A percentile compares a stretch with the other conserved stretches of the same genome.
phyloP scores from a whole-genome alignment of 1,140 invertebrate genomes.

The Scylla paramamosain region DNA sequence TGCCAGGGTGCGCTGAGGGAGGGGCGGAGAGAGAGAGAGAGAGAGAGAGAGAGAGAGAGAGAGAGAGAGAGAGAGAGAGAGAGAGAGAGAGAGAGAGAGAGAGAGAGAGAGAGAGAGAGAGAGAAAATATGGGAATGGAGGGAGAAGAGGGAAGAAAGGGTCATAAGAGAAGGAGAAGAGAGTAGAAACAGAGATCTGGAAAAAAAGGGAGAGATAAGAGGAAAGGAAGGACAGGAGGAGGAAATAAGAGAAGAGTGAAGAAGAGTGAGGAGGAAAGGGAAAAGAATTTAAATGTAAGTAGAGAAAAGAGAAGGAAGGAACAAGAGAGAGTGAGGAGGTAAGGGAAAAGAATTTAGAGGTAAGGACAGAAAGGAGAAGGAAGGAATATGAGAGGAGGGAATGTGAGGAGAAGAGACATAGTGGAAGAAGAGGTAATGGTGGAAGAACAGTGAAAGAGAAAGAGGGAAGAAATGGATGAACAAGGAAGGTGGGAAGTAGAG shows the following conservation, averaged over 20 bases:
- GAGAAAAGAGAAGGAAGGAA: not conserved
- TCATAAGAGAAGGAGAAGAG: not conserved
- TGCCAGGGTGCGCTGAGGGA: conserved; percentile 25
- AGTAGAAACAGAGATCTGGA: not conserved
- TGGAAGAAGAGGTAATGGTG: not conserved
- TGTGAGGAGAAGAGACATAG: not conserved
- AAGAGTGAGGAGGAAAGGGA: not conserved
- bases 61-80: not conserved
- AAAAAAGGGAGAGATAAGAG: not conserved
- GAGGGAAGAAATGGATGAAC: too few species aligned
- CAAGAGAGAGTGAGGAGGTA: not conserved
- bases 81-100: too few species aligned
- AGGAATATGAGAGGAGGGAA: not conserved
- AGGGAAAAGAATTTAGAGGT: not conserved
- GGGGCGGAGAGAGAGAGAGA: not conserved
- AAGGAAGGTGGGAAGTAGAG: not conserved
- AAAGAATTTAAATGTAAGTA: not conserved
- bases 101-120: not conserved
- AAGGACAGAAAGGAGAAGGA: not conserved
- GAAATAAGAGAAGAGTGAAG: not conserved
- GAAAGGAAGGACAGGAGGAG: not conserved
- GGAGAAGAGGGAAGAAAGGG: not conserved
- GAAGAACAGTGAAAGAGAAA: not conserved
- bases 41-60: not conserved
- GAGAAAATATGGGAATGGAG: not conserved